Evolutionary conservation across 1,140 invertebrate species (phyloP).

Genomic region (Meloidogyne chitwoodi): DNA sequence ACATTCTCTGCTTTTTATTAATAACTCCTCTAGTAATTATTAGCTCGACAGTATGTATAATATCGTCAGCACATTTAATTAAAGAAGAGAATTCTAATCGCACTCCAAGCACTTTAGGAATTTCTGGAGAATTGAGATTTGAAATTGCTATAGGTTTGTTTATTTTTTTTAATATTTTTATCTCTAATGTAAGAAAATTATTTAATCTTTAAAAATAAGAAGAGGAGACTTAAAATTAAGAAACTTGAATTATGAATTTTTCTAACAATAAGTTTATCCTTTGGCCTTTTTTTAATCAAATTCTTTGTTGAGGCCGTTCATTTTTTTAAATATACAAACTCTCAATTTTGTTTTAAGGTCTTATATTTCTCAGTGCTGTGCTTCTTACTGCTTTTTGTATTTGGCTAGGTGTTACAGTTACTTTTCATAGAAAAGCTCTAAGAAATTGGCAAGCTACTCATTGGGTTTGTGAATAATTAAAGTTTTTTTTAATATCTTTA

Average conservation of each 20-base stretch:
- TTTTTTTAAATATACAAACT: neutral
- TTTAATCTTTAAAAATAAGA: no score
- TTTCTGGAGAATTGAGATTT: neutral
- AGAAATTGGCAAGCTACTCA: conserved; percentile 11
- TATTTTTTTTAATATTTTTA: no score
- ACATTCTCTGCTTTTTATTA: conserved; percentile 24
- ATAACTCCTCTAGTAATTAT: conserved; percentile 25
- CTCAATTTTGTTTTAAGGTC: conserved; percentile 11
- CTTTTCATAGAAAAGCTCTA: neutral
- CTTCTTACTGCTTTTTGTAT: conserved; percentile 5
- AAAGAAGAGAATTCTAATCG: neutral
- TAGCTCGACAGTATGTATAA: conserved; percentile 9
- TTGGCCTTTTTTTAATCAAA: no score
- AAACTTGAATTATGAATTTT: no score
- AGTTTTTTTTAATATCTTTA: conserved; percentile 15
- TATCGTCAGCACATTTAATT: conserved; percentile 11
- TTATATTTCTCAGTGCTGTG: conserved; percentile 10
- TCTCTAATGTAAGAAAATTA: no score
- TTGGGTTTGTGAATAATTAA: conserved; percentile 3
- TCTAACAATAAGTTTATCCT: no score
- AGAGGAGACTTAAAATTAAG: no score
- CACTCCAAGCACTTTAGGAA: neutral
- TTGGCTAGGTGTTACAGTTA: conserved; percentile 15
- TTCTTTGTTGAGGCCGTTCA: neutral
- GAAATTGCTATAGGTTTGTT: conserved; percentile 14